Evolutionary conservation across 1,140 invertebrate species (phyloP).

Genomic region (Oedothorax gibbosus): DNA sequence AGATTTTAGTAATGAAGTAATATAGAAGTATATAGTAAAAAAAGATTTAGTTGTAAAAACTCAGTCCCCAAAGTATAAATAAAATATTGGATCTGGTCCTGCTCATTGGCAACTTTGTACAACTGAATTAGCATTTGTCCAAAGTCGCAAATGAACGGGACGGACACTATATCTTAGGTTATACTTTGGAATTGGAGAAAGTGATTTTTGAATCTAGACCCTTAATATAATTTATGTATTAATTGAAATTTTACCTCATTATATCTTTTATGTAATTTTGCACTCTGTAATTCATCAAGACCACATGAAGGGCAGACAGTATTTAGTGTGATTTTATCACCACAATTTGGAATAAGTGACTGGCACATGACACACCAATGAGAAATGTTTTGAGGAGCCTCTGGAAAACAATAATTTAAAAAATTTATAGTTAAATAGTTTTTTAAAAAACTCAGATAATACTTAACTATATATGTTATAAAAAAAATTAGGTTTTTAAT

Average conservation of each 20-base stretch:
- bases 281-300: not conserved
- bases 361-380: not conserved
- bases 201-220: not conserved
- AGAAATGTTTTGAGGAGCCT: not conserved
- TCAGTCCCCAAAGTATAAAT: too few species aligned
- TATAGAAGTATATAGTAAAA: too few species aligned
- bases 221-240: not conserved
- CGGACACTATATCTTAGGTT: not conserved
- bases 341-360: too few species aligned
- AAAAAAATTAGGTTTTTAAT: not conserved
- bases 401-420: not conserved
- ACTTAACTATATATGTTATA: not conserved
- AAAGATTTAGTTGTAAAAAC: too few species aligned
- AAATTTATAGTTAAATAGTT: not conserved
- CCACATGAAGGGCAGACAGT: conserved; percentile 18
- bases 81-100: too few species aligned
- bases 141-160: not conserved
- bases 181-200: not conserved
- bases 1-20: too few species aligned
- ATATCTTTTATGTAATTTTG: not conserved
- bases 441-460: not conserved
- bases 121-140: not conserved
- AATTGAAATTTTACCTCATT: conserved; percentile 1
- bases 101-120: too few species aligned
- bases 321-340: not conserved